phyloP scores from a whole-genome alignment of 2,113 vertebrate species.

The Bos indicus region DNA sequence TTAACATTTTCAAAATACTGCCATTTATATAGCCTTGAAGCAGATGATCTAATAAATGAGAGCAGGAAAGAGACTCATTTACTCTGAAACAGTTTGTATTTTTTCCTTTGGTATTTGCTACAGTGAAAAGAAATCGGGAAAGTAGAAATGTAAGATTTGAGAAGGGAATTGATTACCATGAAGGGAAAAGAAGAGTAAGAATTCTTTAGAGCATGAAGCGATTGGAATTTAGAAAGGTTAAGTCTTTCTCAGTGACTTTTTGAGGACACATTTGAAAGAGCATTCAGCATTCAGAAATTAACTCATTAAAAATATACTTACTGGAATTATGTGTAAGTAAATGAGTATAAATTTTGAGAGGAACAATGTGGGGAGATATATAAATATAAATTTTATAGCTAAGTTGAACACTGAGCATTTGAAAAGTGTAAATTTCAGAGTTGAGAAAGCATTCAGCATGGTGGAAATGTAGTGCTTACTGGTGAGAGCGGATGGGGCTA shows the following conservation, averaged over 20 bases:
- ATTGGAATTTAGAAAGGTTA: conserved; percentile 19
- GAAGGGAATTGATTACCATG: conserved; percentile 23
- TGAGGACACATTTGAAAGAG: not conserved
- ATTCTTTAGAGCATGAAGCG: not conserved
- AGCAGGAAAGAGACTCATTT: conserved; percentile 15
- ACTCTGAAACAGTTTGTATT: conserved; percentile 34
- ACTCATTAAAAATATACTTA: not conserved
- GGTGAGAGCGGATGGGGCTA: conserved; percentile 11
- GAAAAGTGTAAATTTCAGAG: not conserved
- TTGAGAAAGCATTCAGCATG: conserved; percentile 13
- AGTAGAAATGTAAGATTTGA: conserved; percentile 51
- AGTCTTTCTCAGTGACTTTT: not conserved
- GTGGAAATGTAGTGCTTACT: conserved; percentile 21
- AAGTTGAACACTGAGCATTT: not conserved
- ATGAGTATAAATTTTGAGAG: conserved; percentile 29
- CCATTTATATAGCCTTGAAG: conserved; percentile 49
- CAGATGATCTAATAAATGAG: conserved; percentile 35
- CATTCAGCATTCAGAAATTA: conserved; percentile 17
- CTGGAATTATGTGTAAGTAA: not conserved
- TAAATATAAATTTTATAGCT: conserved; percentile 33
- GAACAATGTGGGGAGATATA: not conserved
- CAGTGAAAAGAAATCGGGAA: conserved; percentile 52
- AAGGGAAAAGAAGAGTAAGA: not conserved
- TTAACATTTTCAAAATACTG: conserved; percentile 62
- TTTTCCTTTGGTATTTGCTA: conserved; percentile 49